phyloP scores from a whole-genome alignment of 2,113 vertebrate species.

The Melierax canorus region DNA sequence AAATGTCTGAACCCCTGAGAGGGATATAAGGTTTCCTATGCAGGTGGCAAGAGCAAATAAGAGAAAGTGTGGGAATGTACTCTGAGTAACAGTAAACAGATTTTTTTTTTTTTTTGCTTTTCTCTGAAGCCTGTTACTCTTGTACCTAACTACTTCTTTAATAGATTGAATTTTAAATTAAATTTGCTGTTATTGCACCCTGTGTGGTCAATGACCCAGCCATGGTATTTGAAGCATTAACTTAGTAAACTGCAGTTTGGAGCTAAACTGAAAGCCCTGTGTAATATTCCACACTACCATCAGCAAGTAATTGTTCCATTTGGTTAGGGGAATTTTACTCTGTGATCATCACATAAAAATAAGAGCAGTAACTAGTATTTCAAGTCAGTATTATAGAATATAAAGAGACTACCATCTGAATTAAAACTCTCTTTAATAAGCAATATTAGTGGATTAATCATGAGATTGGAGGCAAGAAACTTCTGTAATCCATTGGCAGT shows the following conservation, averaged over 20 bases:
- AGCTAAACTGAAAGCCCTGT: neutral
- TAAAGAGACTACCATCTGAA: neutral
- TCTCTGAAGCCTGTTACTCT: neutral
- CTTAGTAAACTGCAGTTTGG: neutral
- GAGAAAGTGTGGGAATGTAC: neutral
- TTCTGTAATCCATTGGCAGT: neutral
- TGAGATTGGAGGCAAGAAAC: neutral
- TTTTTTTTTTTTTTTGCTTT: neutral
- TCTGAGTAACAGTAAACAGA: neutral
- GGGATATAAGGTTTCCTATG: neutral
- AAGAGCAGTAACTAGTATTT: neutral
- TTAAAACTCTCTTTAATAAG: neutral
- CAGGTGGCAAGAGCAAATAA: neutral
- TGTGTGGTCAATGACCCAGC: neutral
- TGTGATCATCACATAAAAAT: neutral
- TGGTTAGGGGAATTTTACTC: neutral
- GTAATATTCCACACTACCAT: neutral
- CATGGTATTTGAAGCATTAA: neutral
- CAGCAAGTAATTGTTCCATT: neutral
- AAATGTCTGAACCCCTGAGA: neutral
- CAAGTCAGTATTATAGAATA: neutral
- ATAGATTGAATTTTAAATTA: neutral
- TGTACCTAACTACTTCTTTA: neutral
- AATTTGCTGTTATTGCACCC: neutral
- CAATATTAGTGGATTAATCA: neutral